phyloP scores from a whole-genome alignment of 2,888 invertebrate genomes.

The Dyspetes luteomarginatus region DNA sequence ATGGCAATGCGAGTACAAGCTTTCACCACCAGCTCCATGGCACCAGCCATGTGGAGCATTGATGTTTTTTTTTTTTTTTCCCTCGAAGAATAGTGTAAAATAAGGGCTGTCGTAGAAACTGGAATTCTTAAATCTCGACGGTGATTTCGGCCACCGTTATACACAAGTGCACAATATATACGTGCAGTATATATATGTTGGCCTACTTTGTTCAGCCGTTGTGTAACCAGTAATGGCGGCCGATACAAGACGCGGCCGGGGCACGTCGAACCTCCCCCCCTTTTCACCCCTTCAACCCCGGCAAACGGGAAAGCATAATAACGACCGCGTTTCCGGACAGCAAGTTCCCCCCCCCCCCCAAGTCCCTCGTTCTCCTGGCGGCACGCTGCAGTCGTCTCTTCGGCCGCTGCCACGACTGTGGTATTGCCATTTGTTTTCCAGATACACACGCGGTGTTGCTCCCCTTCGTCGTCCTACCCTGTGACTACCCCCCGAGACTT shows the following conservation, averaged over 20 bases:
- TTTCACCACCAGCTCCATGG: too few relatives aligned
- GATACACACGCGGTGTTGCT: constrained; percentile 28
- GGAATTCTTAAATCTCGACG: constrained; percentile 19
- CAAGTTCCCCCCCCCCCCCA: constrained; percentile 26
- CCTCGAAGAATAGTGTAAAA: constrained; percentile 13
- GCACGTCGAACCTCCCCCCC: constrained; percentile 46
- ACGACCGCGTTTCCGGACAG: constrained; percentile 65
- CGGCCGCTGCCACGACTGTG: constrained; percentile 29
- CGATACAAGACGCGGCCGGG: constrained; percentile 61
- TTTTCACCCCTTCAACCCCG: background rate
- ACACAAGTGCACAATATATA: background rate
- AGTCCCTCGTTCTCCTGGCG: constrained; percentile 33
- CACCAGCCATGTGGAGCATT: background rate
- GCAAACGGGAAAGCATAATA: constrained; percentile 65
- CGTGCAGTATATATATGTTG: constrained; percentile 36
- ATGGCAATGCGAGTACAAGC: background rate
- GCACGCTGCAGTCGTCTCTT: constrained; percentile 50
- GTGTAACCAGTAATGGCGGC: constrained; percentile 63
- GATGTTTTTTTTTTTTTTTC: background rate
- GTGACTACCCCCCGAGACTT: constrained; percentile 29
- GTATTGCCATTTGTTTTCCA: constrained; percentile 64
- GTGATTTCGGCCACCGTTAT: constrained; percentile 36
- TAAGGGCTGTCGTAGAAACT: constrained; percentile 13
- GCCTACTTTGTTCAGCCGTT: constrained; percentile 64
- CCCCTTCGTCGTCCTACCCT: too few relatives aligned